Evolutionary conservation across 2,888 invertebrate species (phyloP), one percentile per base, ranked within the genome.

Genomic region (Pollenia angustigena): DNA sequence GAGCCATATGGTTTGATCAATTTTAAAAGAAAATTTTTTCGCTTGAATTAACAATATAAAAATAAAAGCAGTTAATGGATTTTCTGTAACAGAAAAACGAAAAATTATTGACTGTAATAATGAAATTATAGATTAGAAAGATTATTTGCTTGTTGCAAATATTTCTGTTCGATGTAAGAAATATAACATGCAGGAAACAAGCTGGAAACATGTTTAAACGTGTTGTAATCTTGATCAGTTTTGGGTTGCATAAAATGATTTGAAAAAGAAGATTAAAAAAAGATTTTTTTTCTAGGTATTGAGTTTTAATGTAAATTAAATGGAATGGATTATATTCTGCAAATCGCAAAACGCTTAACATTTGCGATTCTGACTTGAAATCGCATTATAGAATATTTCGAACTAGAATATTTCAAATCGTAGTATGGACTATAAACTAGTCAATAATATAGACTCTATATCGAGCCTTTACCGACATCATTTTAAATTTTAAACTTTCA

Each of bases 11-110:
- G 60, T 54, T 71, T 44, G 71, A 16, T 80, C 10, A 64, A 54
- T 69, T 69, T n/a, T 44, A 52, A 60, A 62, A 62, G 32, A 54
- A 79, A 52, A 62, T 80, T 71, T 23, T 71, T 81, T 46, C 40
- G 64, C 80, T 81, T 81, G 71, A 81, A 62, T 81, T 81, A 64
- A 72, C 80, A 71, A 80, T 62, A 78, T 81, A 64, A 72, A 71
- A 71, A 80, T 62, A 78, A 32, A 32, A 78, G 18, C 16, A 46
- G 44, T 46, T 58, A 58, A 58, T 50, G 32, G 48, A 78, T 79
- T 68, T 58, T 14, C 23, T 32, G 46, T 32, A 56, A 16, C 23
- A 46, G 32, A 32, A 32, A 52, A 32, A 54, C 9, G 7, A 46
- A 50, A 64, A 10, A 32, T 32, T 23, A 12, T 56, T 48, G 12